phyloP scores from a whole-genome alignment of 2,113 vertebrate genomes.

The Pteropus alecto region DNA sequence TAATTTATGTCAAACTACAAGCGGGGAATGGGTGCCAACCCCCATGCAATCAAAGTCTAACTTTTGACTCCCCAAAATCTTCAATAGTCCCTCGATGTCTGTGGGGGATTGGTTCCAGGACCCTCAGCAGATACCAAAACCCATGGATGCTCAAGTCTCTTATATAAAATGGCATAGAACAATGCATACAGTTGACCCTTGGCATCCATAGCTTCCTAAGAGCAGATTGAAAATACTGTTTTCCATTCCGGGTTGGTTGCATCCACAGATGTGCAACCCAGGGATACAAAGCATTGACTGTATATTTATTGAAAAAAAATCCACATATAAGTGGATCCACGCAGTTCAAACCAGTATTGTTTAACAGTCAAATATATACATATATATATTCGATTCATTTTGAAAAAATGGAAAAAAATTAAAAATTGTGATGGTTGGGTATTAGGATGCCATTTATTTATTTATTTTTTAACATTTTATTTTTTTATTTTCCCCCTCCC shows the following conservation, averaged over 20 bases:
- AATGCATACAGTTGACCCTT: not conserved
- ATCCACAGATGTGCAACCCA: not conserved
- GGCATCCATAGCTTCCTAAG: not conserved
- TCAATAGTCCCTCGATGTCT: not conserved
- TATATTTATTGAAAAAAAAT: not conserved
- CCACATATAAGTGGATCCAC: not conserved
- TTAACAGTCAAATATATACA: not conserved
- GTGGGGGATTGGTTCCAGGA: not conserved
- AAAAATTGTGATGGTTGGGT: not conserved
- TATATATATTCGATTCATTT: not conserved
- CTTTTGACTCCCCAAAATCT: not conserved
- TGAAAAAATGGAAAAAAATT: constrained; percentile 29
- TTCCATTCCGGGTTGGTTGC: not conserved
- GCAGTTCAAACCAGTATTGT: not conserved
- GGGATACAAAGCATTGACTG: not conserved
- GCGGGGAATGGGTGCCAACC: not conserved
- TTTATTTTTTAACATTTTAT: too few relatives aligned
- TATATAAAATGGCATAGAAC: not conserved
- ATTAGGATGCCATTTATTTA: not conserved
- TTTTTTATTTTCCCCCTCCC: too few relatives aligned
- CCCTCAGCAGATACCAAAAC: not conserved
- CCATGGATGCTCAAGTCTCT: not conserved
- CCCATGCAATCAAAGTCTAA: not conserved
- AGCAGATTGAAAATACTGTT: not conserved
- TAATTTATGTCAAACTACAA: not conserved